A percentile compares a stretch with the other conserved stretches of the same genome.
These are phyloP conservation scores for Sitobion miscanthi DNA, from an alignment of 1,140 invertebrate species.

Conservation along the genomic window DNA sequence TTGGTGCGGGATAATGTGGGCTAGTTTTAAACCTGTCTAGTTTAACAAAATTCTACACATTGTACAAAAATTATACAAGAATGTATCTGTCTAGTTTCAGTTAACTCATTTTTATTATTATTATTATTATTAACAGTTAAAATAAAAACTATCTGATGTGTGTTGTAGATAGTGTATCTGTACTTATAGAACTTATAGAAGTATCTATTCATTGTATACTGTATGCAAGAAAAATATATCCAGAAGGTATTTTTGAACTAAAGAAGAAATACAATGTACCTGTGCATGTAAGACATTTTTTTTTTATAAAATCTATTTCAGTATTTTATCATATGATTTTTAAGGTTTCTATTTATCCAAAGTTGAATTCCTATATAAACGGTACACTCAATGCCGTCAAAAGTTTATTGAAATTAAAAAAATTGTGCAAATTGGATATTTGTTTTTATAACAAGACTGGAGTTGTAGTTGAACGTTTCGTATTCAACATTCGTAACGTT, in stretches of 20 bases:
- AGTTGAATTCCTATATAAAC: conserved; percentile 69
- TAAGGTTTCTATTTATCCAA: conserved; percentile 66
- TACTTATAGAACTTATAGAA: conserved; percentile 68
- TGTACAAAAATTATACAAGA: no score
- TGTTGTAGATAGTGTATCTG: conserved; percentile 62
- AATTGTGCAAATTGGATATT: conserved; percentile 63
- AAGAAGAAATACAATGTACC: conserved; percentile 68
- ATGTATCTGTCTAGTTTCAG: no score
- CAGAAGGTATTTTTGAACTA: conserved; percentile 67
- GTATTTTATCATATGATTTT: conserved; percentile 28
- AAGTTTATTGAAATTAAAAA: conserved; percentile 64
- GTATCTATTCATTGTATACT: conserved; percentile 69
- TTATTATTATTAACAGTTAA: no score
- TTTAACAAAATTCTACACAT: no score
- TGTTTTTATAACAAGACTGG: conserved; percentile 63
- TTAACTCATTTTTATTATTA: no score
- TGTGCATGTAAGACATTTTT: conserved; percentile 62
- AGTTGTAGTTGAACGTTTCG: conserved; percentile 66
- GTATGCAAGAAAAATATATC: conserved; percentile 68
- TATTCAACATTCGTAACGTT: conserved; percentile 65
- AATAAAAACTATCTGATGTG: not conserved
- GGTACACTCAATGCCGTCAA: conserved; percentile 65
- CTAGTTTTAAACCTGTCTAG: no score
- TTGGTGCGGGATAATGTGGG: no score
- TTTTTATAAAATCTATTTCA: not conserved